Conservation (phyloP, 2,797 vertebrate genomes). For the Tiaroga cobitis region DNA sequence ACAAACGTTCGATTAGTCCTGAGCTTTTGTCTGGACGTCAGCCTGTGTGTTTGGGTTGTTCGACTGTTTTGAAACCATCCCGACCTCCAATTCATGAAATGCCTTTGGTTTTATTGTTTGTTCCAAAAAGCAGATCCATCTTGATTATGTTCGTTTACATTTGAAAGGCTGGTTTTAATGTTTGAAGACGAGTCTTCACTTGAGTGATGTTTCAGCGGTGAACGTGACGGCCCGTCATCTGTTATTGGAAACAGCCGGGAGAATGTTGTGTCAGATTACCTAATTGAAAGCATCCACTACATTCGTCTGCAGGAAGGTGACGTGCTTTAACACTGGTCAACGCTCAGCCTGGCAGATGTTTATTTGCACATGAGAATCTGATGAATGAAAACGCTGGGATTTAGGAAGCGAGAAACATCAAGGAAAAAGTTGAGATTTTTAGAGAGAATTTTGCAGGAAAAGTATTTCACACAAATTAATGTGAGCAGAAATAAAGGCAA, state of each 20-base stretch:
- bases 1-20: constrained; percentile 51
- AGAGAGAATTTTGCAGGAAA: not conserved
- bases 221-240: constrained; percentile 8
- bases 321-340: not conserved
- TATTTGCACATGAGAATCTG: constrained; percentile 36
- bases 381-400: constrained; percentile 16
- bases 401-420: not conserved
- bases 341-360: constrained; percentile 18
- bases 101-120: constrained; percentile 31
- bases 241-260: constrained; percentile 24
- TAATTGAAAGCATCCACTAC: constrained; percentile 44
- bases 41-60: constrained; percentile 35
- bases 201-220: constrained; percentile 3
- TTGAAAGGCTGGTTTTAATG: constrained; percentile 42
- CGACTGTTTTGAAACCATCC: constrained; percentile 55
- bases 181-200: constrained; percentile 23
- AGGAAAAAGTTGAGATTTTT: not conserved
- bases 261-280: constrained; percentile 29
- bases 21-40: constrained; percentile 63
- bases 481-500: not conserved
- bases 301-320: constrained; percentile 25
- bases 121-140: constrained; percentile 33
- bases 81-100: constrained; percentile 12
- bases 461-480: not conserved
- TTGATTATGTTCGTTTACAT: constrained; percentile 45